phyloP scores from a whole-genome alignment of 2,888 invertebrate species.

The Amphipoea oculea region DNA sequence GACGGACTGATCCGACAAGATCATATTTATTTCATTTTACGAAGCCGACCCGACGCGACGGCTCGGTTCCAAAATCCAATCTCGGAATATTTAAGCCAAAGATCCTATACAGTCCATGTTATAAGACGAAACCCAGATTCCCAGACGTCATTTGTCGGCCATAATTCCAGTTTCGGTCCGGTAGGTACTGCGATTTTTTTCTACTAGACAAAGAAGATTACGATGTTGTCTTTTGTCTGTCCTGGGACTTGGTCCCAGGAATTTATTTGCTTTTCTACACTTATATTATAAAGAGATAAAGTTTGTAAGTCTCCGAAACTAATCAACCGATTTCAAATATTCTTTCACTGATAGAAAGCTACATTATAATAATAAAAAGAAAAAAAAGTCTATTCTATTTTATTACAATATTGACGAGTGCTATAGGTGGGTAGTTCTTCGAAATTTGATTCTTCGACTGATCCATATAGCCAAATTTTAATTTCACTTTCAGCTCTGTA shows the following conservation, averaged over 20 bases:
- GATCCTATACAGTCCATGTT: conserved; percentile 34
- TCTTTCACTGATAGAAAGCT: neutral
- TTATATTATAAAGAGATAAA: neutral
- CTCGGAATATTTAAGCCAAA: conserved; percentile 37
- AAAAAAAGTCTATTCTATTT: too few relatives aligned
- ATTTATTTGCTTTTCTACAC: neutral
- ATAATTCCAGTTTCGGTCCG: conserved; percentile 31
- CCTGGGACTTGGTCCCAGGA: conserved; percentile 21
- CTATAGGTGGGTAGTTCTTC: too few relatives aligned
- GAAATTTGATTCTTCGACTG: too few relatives aligned
- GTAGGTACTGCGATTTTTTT: conserved; percentile 23
- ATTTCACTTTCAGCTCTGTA: too few relatives aligned
- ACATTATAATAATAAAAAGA: too few relatives aligned
- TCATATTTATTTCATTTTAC: conserved; percentile 25
- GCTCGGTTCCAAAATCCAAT: conserved; percentile 36
- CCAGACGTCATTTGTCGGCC: conserved; percentile 44
- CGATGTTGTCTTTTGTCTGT: conserved; percentile 10
- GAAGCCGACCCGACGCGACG: neutral
- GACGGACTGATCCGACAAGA: neutral
- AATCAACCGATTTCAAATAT: neutral
- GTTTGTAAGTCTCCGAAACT: neutral
- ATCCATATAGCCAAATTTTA: too few relatives aligned
- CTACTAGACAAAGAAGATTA: conserved; percentile 43
- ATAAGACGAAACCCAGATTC: conserved; percentile 30
- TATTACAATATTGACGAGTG: neutral